Conservation (phyloP, 1,140 invertebrate species). For the Euura lappo region DNA sequence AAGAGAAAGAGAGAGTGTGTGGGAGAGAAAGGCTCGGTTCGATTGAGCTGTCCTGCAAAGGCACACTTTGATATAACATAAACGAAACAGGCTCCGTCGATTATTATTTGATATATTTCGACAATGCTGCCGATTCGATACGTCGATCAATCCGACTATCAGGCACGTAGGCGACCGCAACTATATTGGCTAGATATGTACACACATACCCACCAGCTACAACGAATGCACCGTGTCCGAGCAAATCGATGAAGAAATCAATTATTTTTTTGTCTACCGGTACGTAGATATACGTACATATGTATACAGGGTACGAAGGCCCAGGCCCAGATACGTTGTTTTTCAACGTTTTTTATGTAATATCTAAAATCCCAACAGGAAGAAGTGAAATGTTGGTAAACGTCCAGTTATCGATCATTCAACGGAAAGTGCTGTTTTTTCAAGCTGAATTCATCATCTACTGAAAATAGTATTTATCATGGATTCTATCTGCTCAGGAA, state of each 20-base stretch:
- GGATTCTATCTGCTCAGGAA: no score
- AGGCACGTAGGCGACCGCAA: constrained; percentile 2
- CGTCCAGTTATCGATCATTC: no score
- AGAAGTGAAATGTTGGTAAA: no score
- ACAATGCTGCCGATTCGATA: constrained; percentile 31
- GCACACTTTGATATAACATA: not conserved
- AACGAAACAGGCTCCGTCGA: constrained; percentile 12
- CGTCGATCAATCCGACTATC: constrained; percentile 27
- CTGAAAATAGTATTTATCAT: no score
- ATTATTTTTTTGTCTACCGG: constrained; percentile 14
- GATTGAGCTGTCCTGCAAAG: constrained; percentile 15
- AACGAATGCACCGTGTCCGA: not conserved
- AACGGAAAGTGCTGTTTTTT: no score
- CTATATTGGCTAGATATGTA: not conserved
- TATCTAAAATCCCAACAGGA: no score
- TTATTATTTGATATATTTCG: constrained; percentile 27
- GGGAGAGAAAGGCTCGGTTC: constrained; percentile 21
- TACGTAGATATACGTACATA: no score
- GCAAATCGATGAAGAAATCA: constrained; percentile 9
- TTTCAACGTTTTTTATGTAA: no score
- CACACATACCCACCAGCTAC: not conserved
- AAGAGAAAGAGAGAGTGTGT: constrained; percentile 21
- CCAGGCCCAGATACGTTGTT: no score
- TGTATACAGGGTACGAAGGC: no score
- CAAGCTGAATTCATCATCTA: no score